These are phyloP conservation scores for Notamacropus eugenii DNA, from an alignment of 2,797 vertebrate genomes.

Conservation along the genomic window DNA sequence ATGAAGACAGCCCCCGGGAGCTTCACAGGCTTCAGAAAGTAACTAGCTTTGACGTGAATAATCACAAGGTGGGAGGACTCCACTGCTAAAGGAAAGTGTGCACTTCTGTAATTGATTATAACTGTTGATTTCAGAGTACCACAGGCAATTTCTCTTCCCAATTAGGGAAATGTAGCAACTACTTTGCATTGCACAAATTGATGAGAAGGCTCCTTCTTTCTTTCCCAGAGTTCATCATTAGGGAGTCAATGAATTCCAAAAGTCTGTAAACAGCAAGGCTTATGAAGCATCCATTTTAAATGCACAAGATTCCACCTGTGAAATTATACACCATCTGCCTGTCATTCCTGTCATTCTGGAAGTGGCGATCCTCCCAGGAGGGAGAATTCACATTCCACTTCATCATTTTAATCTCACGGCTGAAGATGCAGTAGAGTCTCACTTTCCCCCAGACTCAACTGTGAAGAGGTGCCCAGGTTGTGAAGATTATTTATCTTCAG, in stretches of 20 bases:
- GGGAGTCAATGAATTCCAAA: constrained; percentile 55
- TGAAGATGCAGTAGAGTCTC: constrained; percentile 29
- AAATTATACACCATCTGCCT: constrained; percentile 75
- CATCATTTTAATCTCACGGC: constrained; percentile 51
- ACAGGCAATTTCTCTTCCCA: constrained; percentile 61
- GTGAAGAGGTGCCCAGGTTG: constrained; percentile 48
- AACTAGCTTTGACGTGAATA: constrained; percentile 66
- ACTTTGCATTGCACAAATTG: constrained; percentile 54
- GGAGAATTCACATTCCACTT: constrained; percentile 61
- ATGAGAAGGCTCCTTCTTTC: constrained; percentile 57
- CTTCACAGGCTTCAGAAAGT: constrained; percentile 23
- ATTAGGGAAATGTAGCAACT: constrained; percentile 62
- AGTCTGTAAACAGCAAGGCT: constrained; percentile 57
- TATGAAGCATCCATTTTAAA: constrained; percentile 63
- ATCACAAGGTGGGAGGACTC: constrained; percentile 43
- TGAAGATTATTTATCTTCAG: constrained; percentile 2
- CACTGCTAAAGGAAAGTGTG: constrained; percentile 61
- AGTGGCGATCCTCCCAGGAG: constrained; percentile 48
- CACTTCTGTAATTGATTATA: constrained; percentile 73
- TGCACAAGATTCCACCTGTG: constrained; percentile 51
- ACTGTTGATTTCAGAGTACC: constrained; percentile 74
- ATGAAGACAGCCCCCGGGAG: constrained; percentile 31
- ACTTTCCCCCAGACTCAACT: constrained; percentile 40
- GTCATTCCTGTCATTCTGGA: constrained; percentile 57
- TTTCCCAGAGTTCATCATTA: constrained; percentile 60